Evolutionary conservation across 2,888 invertebrate species (phyloP).

Genomic region (Tetranychus truncatus): DNA sequence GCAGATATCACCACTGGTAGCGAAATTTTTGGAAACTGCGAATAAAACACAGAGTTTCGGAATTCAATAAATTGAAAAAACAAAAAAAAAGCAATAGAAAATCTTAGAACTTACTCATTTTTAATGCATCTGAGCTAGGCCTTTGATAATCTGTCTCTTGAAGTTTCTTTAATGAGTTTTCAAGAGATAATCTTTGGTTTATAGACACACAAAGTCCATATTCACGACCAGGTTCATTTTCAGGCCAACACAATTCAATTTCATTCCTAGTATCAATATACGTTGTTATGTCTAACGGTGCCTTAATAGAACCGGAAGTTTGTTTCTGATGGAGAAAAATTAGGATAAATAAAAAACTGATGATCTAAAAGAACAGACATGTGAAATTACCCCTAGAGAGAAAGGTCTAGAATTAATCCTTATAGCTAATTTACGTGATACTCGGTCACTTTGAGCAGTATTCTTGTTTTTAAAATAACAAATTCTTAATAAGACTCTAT

Average conservation of each 20-base stretch:
- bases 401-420: background rate
- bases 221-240: background rate
- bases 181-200: background rate
- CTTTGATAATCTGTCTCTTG: conserved; percentile 1
- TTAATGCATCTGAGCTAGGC: background rate
- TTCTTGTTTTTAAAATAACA: background rate
- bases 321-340: background rate
- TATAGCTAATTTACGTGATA: background rate
- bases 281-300: background rate
- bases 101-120: background rate
- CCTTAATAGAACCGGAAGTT: background rate
- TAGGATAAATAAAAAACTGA: no score
- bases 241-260: conserved; percentile 1
- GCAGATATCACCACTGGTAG: conserved; percentile 4
- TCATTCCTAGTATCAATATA: background rate
- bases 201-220: background rate
- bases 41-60: background rate
- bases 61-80: background rate
- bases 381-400: background rate
- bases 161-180: background rate
- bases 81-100: background rate
- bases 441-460: conserved; percentile 3
- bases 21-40: background rate
- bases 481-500: background rate
- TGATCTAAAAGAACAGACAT: no score